phyloP scores from a whole-genome alignment of 1,140 invertebrate genomes.

The Augochlora pura region DNA sequence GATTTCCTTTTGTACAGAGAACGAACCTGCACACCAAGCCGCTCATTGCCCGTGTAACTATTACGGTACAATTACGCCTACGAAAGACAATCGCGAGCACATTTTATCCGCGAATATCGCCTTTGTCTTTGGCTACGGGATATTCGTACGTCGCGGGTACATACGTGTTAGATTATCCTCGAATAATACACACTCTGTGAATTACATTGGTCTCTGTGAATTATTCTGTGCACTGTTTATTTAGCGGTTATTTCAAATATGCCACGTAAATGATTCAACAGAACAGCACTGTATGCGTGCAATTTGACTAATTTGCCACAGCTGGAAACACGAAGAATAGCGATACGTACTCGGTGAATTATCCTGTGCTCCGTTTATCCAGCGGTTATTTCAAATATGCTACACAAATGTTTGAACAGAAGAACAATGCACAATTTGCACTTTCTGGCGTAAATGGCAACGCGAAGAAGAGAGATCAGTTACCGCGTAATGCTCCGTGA shows the following conservation, averaged over 20 bases:
- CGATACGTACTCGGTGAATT: too few species aligned
- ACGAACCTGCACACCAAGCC: neutral
- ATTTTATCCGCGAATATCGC: conserved; percentile 23
- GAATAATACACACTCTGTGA: neutral
- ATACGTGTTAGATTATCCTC: neutral
- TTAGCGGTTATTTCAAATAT: too few species aligned
- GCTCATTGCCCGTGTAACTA: conserved; percentile 27
- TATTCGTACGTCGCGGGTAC: neutral
- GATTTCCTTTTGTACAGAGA: conserved; percentile 45
- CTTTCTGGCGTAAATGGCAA: neutral
- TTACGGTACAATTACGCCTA: conserved; percentile 39
- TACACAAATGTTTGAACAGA: neutral
- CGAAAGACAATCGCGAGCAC: conserved; percentile 13
- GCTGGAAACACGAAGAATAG: too few species aligned
- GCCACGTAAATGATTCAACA: neutral
- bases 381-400: too few species aligned
- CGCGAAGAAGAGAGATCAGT: neutral
- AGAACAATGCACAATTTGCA: neutral
- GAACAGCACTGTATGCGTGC: neutral
- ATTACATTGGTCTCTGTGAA: too few species aligned
- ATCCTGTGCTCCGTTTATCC: too few species aligned
- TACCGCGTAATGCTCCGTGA: neutral
- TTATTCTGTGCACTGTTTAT: too few species aligned
- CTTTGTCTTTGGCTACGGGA: conserved; percentile 21
- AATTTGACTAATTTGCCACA: neutral